Conservation (phyloP, 2,888 invertebrate species). For the Flabesymbios commensalis region DNA sequence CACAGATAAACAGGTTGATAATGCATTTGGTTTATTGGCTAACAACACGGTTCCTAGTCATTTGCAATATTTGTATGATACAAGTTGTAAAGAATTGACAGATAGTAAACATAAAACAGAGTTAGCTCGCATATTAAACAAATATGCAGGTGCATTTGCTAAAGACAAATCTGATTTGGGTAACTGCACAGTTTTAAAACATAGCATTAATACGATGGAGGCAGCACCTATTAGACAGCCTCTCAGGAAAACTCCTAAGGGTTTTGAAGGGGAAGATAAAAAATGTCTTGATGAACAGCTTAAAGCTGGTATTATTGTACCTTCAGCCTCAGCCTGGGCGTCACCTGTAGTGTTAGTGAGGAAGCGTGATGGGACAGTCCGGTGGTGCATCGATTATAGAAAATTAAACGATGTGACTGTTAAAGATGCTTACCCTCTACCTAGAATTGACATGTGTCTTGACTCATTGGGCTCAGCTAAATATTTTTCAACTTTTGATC, state of each 20-base stretch:
- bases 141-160: not conserved
- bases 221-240: not conserved
- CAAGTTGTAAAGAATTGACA: too few relatives aligned
- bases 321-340: not conserved
- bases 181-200: not conserved
- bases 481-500: slow-evolving; percentile 33
- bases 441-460: slow-evolving; percentile 29
- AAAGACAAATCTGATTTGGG: not conserved
- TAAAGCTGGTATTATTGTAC: not conserved
- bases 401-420: slow-evolving; percentile 18
- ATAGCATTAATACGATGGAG: not conserved
- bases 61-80: too few relatives aligned
- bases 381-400: not conserved
- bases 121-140: not conserved
- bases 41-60: too few relatives aligned
- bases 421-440: slow-evolving; percentile 31
- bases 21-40: too few relatives aligned
- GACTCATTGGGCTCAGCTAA: slow-evolving; percentile 28
- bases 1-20: too few relatives aligned
- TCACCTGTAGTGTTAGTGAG: not conserved
- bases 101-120: not conserved
- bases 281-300: not conserved
- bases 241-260: not conserved
- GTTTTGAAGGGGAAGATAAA: not conserved
- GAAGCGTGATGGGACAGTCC: not conserved